A percentile compares a stretch with the other conserved stretches of the same genome.
Conservation (phyloP, 2,113 vertebrate species). For the Promerops cafer region DNA sequence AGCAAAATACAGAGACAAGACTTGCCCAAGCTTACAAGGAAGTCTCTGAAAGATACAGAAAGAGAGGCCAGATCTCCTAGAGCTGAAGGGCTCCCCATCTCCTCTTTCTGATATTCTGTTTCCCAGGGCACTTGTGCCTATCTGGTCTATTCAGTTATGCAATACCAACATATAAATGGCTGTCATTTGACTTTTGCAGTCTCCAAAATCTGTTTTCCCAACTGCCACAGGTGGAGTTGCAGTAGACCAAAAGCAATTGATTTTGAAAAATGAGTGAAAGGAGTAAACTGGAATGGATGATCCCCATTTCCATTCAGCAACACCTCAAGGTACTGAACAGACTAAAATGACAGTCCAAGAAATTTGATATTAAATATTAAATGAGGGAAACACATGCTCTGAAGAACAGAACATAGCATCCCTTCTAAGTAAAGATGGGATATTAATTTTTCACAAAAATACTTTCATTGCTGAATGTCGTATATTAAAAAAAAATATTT, state of each 20-base stretch:
- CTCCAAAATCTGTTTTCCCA: background rate
- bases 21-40: background rate
- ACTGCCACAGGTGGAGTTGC: background rate
- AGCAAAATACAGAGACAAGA: background rate
- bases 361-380: background rate
- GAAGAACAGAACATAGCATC: background rate
- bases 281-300: background rate
- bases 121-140: background rate
- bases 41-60: background rate
- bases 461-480: background rate
- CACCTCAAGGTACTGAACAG: background rate
- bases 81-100: background rate
- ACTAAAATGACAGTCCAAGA: background rate
- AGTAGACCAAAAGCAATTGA: background rate
- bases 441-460: slow-evolving; percentile 22
- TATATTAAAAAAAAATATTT: background rate
- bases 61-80: background rate
- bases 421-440: background rate
- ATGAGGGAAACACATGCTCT: background rate
- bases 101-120: background rate
- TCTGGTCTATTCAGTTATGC: fast-evolving
- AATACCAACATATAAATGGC: background rate
- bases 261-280: background rate
- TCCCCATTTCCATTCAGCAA: background rate
- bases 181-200: background rate